Evolutionary conservation across 2,888 invertebrate species (phyloP), one percentile per base, ranked within the genome.

Genomic region (Drosophila borborema): DNA sequence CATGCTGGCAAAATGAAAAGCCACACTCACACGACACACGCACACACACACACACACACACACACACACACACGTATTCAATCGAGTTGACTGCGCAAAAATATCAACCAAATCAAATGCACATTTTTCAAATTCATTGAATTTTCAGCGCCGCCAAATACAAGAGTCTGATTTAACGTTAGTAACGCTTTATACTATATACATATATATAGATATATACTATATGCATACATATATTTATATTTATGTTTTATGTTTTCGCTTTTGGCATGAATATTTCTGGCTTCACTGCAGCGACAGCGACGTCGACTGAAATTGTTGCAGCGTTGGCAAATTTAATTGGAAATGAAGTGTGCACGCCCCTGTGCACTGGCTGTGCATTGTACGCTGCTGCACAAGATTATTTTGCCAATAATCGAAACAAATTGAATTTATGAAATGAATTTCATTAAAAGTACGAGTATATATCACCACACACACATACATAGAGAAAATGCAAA

Each of bases 391-490:
- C 53, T 28, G 72, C 73, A 83, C 69, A 88, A 88, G 86, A 86
- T 86, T 88, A 86, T 88, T 88, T 88, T 83, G 83, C 86, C 86
- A 82, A 88, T 86, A 86, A 88, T 88, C 86, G 88, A 86, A 86
- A 83, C 76, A 85, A 86, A 86, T 86, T 86, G 88, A 86, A 86
- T 86, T 86, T 88, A 86, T 83, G 80, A 86, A 88, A 83, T 86
- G 82, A 86, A 88, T 86, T 86, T 81, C 80, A 86, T 86, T 82
- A 86, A 59, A 63, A 61, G 70, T 48, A 63, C 65, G 75, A 75
- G 54, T 64, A 54, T 51, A 64, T 68, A 49, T 23, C 14, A 4
- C 23, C 4, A 3, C 68, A 71, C 16, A n/a, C 31, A 10, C n/a
- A 31, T 9, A 9, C n/a, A 49, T 2, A 31, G 7, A 31, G 31